Evolutionary conservation across 1,140 invertebrate genomes (phyloP).

Genomic region (Helicoverpa zea): DNA sequence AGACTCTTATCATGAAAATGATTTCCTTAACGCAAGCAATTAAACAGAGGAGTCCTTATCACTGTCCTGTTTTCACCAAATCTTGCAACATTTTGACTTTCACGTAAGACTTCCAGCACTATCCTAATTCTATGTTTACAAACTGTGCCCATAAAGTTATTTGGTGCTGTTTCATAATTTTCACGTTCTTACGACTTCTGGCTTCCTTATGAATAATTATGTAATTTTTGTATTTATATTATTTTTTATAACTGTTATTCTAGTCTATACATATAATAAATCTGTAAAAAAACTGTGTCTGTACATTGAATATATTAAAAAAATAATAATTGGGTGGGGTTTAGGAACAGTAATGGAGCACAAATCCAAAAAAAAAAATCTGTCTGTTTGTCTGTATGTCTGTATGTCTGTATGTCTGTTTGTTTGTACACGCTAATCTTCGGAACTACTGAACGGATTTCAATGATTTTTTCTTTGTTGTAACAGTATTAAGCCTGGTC

Average conservation of each 20-base stretch:
- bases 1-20: background rate
- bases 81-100: background rate
- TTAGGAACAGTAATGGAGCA: too few species aligned
- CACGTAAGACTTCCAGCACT: background rate
- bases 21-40: background rate
- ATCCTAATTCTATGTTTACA: background rate
- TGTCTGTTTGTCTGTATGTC: too few species aligned
- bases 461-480: too few species aligned
- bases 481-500: too few species aligned
- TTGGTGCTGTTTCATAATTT: constrained; percentile 32
- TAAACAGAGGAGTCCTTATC: background rate
- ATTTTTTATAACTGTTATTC: background rate
- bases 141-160: background rate
- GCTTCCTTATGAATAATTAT: constrained; percentile 25
- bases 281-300: too few species aligned
- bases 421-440: too few species aligned
- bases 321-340: too few species aligned
- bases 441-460: too few species aligned
- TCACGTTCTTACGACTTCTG: background rate
- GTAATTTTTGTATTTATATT: background rate
- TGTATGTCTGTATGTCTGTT: too few species aligned
- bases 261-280: too few species aligned
- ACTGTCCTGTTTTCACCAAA: background rate
- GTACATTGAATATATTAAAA: too few species aligned
- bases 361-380: too few species aligned